A percentile compares a stretch with the other conserved stretches of the same genome.
These are phyloP conservation scores for Malaclemys terrapin DNA, from an alignment of 2,113 vertebrate genomes.

Conservation along the genomic window DNA sequence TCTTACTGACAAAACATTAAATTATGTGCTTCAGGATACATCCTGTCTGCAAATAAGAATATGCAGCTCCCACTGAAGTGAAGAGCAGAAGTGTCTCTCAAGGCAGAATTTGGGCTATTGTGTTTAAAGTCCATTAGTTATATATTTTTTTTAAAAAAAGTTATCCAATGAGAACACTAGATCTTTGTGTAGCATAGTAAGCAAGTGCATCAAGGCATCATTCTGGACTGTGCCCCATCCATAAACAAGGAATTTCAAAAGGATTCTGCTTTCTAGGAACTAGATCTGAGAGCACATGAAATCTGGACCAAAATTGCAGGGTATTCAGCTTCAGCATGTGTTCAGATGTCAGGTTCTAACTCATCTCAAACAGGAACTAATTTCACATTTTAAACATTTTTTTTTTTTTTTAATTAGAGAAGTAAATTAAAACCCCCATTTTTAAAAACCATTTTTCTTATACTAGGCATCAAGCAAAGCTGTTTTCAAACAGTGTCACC, in stretches of 20 bases:
- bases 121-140: not conserved
- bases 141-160: too few relatives aligned
- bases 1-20: not conserved
- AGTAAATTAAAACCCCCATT: not conserved
- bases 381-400: too few relatives aligned
- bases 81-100: fast-evolving
- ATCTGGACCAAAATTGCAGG: not conserved
- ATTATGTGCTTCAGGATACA: fast-evolving
- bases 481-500: not conserved
- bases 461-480: not conserved
- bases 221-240: not conserved
- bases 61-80: fast-evolving
- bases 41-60: fast-evolving
- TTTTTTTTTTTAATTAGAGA: not conserved
- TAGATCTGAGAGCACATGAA: too few relatives aligned
- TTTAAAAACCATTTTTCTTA: not conserved
- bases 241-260: too few relatives aligned
- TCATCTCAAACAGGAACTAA: not conserved
- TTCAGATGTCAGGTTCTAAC: not conserved
- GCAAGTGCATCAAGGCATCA: not conserved
- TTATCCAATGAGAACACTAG: fast-evolving
- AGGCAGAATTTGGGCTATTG: not conserved
- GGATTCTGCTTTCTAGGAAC: not conserved
- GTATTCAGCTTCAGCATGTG: not conserved
- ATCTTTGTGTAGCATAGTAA: fast-evolving